Evolutionary conservation across 2,888 invertebrate species (phyloP).

Genomic region (Andricus curvator): DNA sequence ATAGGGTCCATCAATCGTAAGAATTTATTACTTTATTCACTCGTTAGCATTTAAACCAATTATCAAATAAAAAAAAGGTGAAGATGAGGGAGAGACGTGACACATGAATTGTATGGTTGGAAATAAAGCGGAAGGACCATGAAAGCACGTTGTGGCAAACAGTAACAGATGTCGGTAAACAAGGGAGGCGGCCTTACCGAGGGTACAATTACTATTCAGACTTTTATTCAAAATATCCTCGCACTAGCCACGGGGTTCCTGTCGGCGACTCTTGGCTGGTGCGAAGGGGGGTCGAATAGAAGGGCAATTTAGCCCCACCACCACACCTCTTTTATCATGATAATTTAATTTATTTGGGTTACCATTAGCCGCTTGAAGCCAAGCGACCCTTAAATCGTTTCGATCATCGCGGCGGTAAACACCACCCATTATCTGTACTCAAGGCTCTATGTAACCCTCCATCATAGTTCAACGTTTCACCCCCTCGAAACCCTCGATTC

Average conservation of each 20-base stretch:
- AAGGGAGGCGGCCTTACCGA: conserved; percentile 74
- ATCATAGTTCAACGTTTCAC: conserved; percentile 8
- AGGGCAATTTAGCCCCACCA: conserved; percentile 48
- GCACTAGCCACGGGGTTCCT: conserved; percentile 43
- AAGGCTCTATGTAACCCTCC: conserved; percentile 55
- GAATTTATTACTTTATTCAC: conserved; percentile 11
- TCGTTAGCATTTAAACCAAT: conserved; percentile 29
- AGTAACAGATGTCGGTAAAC: conserved; percentile 77
- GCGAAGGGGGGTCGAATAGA: conserved; percentile 52
- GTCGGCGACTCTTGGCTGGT: conserved; percentile 49
- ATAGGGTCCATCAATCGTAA: neutral
- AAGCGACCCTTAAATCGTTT: conserved; percentile 69
- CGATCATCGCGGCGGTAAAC: conserved; percentile 74
- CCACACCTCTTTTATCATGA: conserved; percentile 72
- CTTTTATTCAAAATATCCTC: conserved; percentile 62
- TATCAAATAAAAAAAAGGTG: conserved; percentile 16
- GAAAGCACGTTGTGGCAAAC: conserved; percentile 61
- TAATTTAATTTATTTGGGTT: conserved; percentile 76
- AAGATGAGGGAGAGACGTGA: conserved; percentile 7
- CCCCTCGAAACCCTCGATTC: conserved; percentile 14
- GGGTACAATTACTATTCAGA: conserved; percentile 74
- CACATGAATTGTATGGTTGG: conserved; percentile 34
- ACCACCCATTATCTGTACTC: conserved; percentile 73
- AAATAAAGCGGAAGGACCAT: conserved; percentile 24
- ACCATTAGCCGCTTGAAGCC: conserved; percentile 73